Evolutionary conservation across 2,113 vertebrate species (phyloP), one percentile per base, ranked within the genome.

Genomic region (Electrona antarctica): DNA sequence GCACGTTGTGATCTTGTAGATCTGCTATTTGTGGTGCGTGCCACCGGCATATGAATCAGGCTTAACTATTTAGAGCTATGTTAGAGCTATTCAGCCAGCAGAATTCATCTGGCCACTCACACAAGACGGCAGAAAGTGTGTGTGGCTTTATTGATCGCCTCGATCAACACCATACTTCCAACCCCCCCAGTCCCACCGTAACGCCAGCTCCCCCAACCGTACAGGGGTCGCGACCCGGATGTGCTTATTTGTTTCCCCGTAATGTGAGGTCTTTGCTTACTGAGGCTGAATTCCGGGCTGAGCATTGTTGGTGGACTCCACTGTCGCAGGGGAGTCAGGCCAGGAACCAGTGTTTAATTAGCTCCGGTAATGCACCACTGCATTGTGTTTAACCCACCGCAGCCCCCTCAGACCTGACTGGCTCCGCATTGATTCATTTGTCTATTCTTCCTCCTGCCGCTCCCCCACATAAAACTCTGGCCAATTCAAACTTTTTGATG

Each of bases 401-500:
- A 64, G 78, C 80, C 69, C 62, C 14, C 33, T 3, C 71, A 64
- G 78, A 86, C 79, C 75, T 69, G 74, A 67, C 64, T 78, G 73
- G 73, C 73, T 76, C 67, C 15, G 48, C 77, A 90, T 80, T 64
- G 82, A 89, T 85, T 89, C 59, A 75, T 77, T 71, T 72, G n/a
- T 62, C 81, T 74, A 84, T 56, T 71, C 47, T 6, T 79, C 69
- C 77, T 67, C 76, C 21, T 15, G 45, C 66, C 48, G 15, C 74
- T 70, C 66, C 71, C 68, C 64, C 67, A 45, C 56, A 69, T 85
- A 79, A 8, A 62, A 92, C 75, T 81, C 73, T 77, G 72, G 89
- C 86, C 94, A 93, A 96, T 96, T 96, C 94, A 93, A 91, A 92
- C 80, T 80, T 21, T 21, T 21, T 21, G 21, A 21, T 87, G 79